phyloP scores from a whole-genome alignment of 2,113 vertebrate species.

The Tricholaema leucomelas region DNA sequence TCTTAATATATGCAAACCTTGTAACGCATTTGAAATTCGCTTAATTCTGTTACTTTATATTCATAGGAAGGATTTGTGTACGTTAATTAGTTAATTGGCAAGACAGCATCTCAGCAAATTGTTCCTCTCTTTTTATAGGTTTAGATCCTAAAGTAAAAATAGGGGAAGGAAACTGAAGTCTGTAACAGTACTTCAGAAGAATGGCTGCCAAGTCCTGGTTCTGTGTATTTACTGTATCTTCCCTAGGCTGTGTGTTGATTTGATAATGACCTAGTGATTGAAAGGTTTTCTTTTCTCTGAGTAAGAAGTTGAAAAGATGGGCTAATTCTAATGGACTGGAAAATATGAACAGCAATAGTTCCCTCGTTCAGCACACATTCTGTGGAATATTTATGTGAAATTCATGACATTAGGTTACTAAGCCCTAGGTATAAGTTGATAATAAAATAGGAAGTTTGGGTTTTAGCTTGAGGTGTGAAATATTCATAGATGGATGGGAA shows the following conservation, averaged over 20 bases:
- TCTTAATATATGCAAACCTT: background rate
- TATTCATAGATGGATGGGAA: background rate
- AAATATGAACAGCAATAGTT: background rate
- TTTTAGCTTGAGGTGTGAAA: background rate
- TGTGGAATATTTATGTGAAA: background rate
- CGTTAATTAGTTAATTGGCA: background rate
- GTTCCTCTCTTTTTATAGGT: background rate
- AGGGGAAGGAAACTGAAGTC: background rate
- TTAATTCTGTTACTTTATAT: background rate
- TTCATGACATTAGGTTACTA: background rate
- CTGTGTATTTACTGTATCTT: background rate
- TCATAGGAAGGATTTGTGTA: background rate
- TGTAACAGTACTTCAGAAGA: background rate
- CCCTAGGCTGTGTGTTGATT: background rate
- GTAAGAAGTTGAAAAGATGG: background rate
- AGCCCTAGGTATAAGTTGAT: fast-evolving
- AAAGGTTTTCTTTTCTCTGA: background rate
- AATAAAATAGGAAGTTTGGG: background rate
- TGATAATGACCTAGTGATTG: background rate
- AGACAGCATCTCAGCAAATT: background rate
- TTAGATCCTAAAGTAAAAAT: background rate
- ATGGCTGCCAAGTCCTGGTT: background rate
- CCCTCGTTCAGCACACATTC: background rate
- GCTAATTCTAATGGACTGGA: background rate
- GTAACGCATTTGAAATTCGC: background rate